phyloP scores from a whole-genome alignment of 2,797 vertebrate species.

The Macroramphosus scolopax region DNA sequence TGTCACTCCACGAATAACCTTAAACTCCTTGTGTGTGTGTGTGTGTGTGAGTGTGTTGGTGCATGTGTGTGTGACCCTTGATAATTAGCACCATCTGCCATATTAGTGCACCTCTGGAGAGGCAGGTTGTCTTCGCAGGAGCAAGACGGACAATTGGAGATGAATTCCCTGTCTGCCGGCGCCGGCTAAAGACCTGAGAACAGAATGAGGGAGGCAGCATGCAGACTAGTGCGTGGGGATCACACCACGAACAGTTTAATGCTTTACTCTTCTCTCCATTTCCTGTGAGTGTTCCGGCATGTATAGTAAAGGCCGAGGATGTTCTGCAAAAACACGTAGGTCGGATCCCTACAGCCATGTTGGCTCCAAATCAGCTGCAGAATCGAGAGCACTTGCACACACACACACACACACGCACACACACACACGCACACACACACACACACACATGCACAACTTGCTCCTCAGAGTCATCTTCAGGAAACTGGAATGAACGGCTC shows the following conservation, averaged over 20 bases:
- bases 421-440: too few relatives aligned
- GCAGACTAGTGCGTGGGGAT: too few relatives aligned
- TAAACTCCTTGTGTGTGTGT: conserved; percentile 25
- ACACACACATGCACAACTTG: too few relatives aligned
- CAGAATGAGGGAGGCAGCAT: background rate
- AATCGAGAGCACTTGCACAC: too few relatives aligned
- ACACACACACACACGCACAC: too few relatives aligned
- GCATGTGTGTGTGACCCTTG: conserved; percentile 60
- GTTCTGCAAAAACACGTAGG: too few relatives aligned
- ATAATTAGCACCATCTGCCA: conserved; percentile 78
- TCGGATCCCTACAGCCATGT: too few relatives aligned
- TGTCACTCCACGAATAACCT: conserved; percentile 51
- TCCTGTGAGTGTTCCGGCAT: too few relatives aligned
- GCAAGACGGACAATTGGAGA: conserved; percentile 50
- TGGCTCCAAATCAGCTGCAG: too few relatives aligned
- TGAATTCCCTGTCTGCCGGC: background rate
- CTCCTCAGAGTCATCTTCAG: background rate
- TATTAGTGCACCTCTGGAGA: conserved; percentile 64
- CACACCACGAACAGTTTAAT: too few relatives aligned
- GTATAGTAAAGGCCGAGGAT: too few relatives aligned
- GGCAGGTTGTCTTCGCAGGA: conserved; percentile 54
- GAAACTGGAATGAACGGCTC: too few relatives aligned
- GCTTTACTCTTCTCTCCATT: background rate
- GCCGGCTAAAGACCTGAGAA: background rate
- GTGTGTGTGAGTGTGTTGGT: conserved; percentile 32